Evolutionary conservation across 92 coral and sea anemone genomes (phyloP), one percentile per base, ranked within the genome.

Genomic region (Desmophyllum pertusum): DNA sequence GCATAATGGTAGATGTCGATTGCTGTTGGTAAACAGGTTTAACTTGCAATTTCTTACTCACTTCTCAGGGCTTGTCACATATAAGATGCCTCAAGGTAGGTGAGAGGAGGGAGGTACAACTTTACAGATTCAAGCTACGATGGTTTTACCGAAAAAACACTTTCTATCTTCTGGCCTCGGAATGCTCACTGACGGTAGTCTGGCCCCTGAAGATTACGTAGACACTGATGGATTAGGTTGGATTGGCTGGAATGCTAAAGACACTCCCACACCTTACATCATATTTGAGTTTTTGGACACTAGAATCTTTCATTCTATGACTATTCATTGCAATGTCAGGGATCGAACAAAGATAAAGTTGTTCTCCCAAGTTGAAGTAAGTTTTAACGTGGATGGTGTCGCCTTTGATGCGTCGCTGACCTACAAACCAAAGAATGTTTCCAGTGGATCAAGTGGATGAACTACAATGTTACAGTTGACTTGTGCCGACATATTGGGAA

Each of bases 31-130:
- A 19, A 38, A 18, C 1, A 64, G 41, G 2, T 5, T 33, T 42
- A 15, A 31, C 57, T 45, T 7, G 27, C 31, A 0, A 2, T 25
- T 6, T 23, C 18, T 21, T 25, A 25, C 6, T 65, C 4, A 48
- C 35, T 37, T 50, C 36, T 17, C 86, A 94, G 99, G 95, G n/a
- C 88, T 97, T 39, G 68, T 91, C 73, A 80, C 94, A 8, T 97
- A 97, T 71, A 65, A 81, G 11, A 72, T 85, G 85, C 89, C 83
- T 8, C 95, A 94, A 76, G 99, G 99, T n/a, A 93, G 91, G 36
- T 77, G 1, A 71, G 84, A 71, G 89, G 86, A 15, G 45, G 35
- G 18, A 46, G 17, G 42, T 86, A 89, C 74, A 78, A 80, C 51
- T 80, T 94, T 59, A 88, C 91, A 4, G 98, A 94, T 77, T 51